Base-by-base conservation (phyloP, 2,888 invertebrate genomes). In the Volucella inflata region DNA sequence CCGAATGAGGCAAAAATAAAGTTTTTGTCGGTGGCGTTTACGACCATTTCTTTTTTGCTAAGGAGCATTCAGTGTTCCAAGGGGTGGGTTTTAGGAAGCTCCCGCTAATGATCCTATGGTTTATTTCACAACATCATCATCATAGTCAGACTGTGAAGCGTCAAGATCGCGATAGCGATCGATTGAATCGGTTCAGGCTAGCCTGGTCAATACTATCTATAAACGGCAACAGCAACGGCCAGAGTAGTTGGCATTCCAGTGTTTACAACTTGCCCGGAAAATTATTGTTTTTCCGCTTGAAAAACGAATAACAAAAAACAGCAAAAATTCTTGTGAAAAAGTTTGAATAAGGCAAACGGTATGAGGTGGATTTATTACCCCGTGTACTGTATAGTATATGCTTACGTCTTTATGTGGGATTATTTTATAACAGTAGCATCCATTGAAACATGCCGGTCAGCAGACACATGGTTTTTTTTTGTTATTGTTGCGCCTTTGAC, bases 101-200 rank as follows among this genome's bases (percentile, higher is more conserved):
- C 59, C 21, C n/a, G 21, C 40, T 50, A 36, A 30, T 30, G 30
- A 57, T 16, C 53, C 17, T 50, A 46, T 55, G 55, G 42, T 51
- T 70, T 70, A 76, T 70, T 64, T 81, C 76, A 51, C 64, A 81
- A 68, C 80, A 67, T 36, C 75, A 76, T 71, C 75, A 67, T 77
- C 50, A 55, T 67, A 65, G 17, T 67, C 60, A 77, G 71, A 72
- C 67, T 36, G 65, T 55, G 14, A 72, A 82, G 82, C 72, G 67
- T 77, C 70, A 60, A 77, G 60, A 60, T 62, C 42, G 48, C 42
- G 44, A 42, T 67, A 53, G n/a, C 71, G 57, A 82, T 76, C 81
- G 40, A 48, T 62, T 55, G 60, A 14, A 64, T 68, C 48, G 48
- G 17, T 53, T 48, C 38, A 62, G 74, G 48, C n/a, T n/a, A 14